Evolutionary conservation across 2,888 invertebrate genomes (phyloP), one percentile per base, ranked within the genome.

Genomic region (Rhorus exstirpatorius): DNA sequence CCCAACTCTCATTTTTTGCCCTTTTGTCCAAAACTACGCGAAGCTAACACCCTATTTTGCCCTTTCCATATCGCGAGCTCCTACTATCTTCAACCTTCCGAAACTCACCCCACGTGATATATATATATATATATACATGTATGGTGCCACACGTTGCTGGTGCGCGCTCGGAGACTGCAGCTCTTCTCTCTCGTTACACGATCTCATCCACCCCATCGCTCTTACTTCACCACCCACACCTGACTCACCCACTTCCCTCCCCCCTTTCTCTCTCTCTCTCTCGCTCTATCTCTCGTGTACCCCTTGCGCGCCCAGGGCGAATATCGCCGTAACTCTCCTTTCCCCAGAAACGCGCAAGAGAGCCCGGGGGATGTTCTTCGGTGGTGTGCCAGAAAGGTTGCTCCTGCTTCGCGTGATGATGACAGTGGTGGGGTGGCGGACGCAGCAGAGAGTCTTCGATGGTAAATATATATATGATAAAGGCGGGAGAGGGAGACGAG

Each of bases 21-120:
- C 84, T 83, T 77, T 80, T 21, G 80, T 75, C 83, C 72, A 68
- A 84, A 84, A 72, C 71, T 75, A 51, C 55, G 17, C 55, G 70
- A 24, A 58, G 44, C 51, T 41, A 6, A 35, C 74, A 58, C 17
- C 74, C 31, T 61, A 44, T 41, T 21, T 67, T 35, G 31, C 70
- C 71, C 58, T 58, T 68, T 65, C 71, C 79, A 46, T n/a, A 10
- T 19, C 21, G 38, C 4, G 1, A 17, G 8, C 58, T 58, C 53
- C 79, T 65, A 65, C 67, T 51, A 31, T 19, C 31, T 53, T 51
- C 63, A 53, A 79, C 58, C 65, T 67, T 49, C n/a, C 61, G 31
- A 74, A 75, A 77, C 74, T 81, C 58, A 46, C 63, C 65, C 46
- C 41, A 67, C 53, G 51, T 19, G 8, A 17, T 61, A 10, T 17